A percentile compares a stretch with the other conserved stretches of the same genome.
Conservation (phyloP, 2,113 vertebrate genomes). For the Chionodraco myersi region DNA sequence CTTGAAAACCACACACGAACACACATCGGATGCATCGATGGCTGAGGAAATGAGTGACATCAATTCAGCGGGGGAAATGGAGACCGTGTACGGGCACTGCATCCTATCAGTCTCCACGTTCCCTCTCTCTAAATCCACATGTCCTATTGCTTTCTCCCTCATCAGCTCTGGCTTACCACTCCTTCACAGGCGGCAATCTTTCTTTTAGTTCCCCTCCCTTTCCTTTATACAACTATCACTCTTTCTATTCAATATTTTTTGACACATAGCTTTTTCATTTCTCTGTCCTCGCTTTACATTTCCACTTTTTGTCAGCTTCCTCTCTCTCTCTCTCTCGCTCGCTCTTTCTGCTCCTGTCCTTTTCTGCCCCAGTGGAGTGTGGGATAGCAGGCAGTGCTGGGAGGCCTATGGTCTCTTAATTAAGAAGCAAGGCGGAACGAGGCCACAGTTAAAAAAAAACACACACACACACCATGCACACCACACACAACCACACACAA, state of each 20-base stretch:
- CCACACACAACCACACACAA: not conserved
- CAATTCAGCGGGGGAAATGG: slow-evolving; percentile 61
- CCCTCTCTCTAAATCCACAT: slow-evolving; percentile 46
- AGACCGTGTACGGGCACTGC: slow-evolving; percentile 43
- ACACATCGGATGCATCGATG: slow-evolving; percentile 31
- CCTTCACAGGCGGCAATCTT: slow-evolving; percentile 32
- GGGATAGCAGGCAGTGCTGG: slow-evolving; percentile 64
- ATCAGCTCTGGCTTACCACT: slow-evolving; percentile 44
- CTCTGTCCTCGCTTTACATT: slow-evolving; percentile 11
- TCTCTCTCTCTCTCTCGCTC: not conserved
- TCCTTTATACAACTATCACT: slow-evolving; percentile 50
- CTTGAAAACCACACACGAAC: slow-evolving; percentile 45
- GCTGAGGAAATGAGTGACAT: slow-evolving; percentile 67
- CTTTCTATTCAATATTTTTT: slow-evolving; percentile 49
- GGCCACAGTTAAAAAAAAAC: slow-evolving; percentile 75
- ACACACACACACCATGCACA: slow-evolving; percentile 57
- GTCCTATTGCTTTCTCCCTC: slow-evolving; percentile 58
- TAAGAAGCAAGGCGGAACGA: slow-evolving; percentile 78
- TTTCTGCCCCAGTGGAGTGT: slow-evolving; percentile 69
- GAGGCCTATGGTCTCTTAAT: slow-evolving; percentile 77
- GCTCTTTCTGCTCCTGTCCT: slow-evolving; percentile 48
- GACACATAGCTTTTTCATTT: slow-evolving; percentile 40
- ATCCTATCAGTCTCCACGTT: slow-evolving; percentile 32
- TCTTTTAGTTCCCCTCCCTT: slow-evolving; percentile 31
- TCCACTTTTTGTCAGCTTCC: slow-evolving; percentile 4